phyloP scores from a whole-genome alignment of 2,113 vertebrate genomes.

The Trogon melanurus region DNA sequence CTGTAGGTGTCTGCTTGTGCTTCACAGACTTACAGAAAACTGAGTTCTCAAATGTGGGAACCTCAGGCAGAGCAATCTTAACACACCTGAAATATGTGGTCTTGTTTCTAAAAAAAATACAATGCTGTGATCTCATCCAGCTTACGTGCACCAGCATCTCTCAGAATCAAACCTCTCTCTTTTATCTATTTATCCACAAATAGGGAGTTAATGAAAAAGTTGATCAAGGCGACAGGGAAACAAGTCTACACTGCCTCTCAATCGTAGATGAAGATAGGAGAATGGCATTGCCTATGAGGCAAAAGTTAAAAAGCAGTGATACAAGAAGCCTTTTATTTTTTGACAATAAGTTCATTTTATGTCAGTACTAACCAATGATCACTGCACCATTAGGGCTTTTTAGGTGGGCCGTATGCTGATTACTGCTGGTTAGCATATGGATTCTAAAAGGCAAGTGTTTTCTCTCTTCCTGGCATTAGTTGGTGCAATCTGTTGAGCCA shows the following conservation, averaged over 20 bases:
- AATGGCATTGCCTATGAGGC: neutral
- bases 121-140: neutral
- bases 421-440: neutral
- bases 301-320: neutral
- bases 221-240: neutral
- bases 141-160: neutral
- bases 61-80: neutral
- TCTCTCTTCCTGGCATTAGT: neutral
- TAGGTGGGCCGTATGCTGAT: neutral
- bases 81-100: neutral
- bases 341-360: neutral
- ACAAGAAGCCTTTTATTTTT: neutral
- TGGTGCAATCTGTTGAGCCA: neutral
- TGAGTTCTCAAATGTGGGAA: neutral
- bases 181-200: neutral
- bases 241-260: neutral
- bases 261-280: neutral
- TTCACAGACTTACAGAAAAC: neutral
- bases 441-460: slow-evolving; percentile 4
- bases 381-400: neutral
- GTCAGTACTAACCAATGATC: neutral
- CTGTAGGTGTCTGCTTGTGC: neutral
- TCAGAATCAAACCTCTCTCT: neutral
- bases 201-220: neutral
- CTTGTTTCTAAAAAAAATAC: neutral